Evolutionary conservation across 2,113 vertebrate species (phyloP), one percentile per base, ranked within the genome.

Genomic region (Phrynosoma blainvillii): DNA sequence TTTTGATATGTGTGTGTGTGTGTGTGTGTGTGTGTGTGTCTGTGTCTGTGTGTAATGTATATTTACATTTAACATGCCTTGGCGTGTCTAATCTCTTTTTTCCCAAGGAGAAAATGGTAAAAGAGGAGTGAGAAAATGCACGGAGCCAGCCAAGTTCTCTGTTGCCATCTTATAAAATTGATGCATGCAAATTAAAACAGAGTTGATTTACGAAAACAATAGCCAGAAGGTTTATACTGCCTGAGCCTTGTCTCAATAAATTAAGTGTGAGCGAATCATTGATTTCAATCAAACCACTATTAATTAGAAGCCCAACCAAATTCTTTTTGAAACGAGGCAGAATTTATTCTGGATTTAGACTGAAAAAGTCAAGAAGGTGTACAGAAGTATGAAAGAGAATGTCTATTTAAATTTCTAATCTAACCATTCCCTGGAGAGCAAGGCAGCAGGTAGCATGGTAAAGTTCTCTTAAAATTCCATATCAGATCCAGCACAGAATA

Each of bases 41-140:
- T 73, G 14, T 73, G 8, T 47, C 14, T 32, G 54, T 65, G 21
- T 23, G 14, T n/a, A 3, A 42, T 23, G 30, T 25, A 18, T 65
- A 36, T 62, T 65, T 71, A 27, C 27, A 25, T 59, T 59, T 87
- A 21, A 30, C 25, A 66, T 74, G 86, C 36, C 79, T 91, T 93
- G 89, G 83, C 89, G 89, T 89, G 82, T 81, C 80, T 87, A 82
- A 89, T 91, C 89, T 90, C n/a, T 82, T 47, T 47, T 89, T 93
- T 36, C 65, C 76, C 59, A 85, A 90, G 30, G 76, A 92, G 23
- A 65, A 36, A 85, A 59, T 83, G 79, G 87, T 82, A 83, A 91
- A 79, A 52, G 54, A 23, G 30, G 80, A 74, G 7, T n/a, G 62
- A 0, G 8, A 87, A 76, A 83, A 56, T 85, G 0, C 2, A 91